A percentile compares a stretch with the other conserved stretches of the same genome.
Evolutionary conservation across 2,113 vertebrate genomes (phyloP).

Genomic region (human): GRCh38 chr13:48105501-48106000

Average conservation of each 20-base stretch:
- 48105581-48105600: neutral
- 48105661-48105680: neutral
- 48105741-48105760: neutral
- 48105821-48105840: neutral
- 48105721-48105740: neutral
- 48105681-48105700: neutral
- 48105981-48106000: no score
- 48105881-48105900: neutral
- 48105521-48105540: neutral
- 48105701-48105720: neutral
- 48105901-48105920: neutral
- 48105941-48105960: no score
- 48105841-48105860: neutral
- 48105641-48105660: neutral
- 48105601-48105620: neutral
- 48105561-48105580: neutral
- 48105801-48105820: neutral
- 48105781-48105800: neutral
- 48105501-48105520: neutral
- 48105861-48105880: neutral
- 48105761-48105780: neutral
- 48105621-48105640: neutral
- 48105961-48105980: no score
- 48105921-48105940: neutral
- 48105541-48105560: neutral